phyloP scores from a whole-genome alignment of 2,113 vertebrate genomes.

The Pogona vitticeps region DNA sequence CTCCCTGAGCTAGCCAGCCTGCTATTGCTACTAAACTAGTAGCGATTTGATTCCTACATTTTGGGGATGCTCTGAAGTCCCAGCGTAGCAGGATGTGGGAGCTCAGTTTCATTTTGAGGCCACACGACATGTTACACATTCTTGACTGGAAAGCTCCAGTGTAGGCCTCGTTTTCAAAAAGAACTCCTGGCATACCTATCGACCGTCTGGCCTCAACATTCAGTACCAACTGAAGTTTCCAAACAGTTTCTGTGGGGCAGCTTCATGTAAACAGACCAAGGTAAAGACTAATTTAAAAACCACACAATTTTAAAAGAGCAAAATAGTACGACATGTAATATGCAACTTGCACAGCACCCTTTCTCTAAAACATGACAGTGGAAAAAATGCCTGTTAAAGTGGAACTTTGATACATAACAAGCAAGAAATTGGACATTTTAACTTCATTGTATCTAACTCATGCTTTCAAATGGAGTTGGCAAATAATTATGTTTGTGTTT shows the following conservation, averaged over 20 bases:
- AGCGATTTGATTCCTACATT: background rate
- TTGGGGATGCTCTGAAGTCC: background rate
- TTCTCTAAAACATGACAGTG: conserved; percentile 9
- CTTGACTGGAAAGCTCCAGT: background rate
- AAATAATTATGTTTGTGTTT: conserved; percentile 42
- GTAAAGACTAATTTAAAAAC: no score
- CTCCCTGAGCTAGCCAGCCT: no score
- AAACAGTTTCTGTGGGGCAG: no score
- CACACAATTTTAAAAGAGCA: background rate
- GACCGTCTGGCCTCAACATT: no score
- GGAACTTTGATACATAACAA: conserved; percentile 2
- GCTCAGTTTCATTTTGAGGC: background rate
- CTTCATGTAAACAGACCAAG: no score
- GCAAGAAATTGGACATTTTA: conserved; percentile 25
- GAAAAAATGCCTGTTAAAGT: conserved; percentile 30
- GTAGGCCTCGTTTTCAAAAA: no score
- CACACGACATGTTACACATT: background rate
- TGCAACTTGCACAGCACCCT: conserved; percentile 10
- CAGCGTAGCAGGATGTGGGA: background rate
- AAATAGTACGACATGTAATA: conserved; percentile 32
- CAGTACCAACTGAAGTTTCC: no score
- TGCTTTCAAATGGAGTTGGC: conserved; percentile 33
- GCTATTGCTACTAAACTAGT: background rate
- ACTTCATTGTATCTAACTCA: conserved; percentile 35
- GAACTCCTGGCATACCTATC: no score